Conservation (phyloP, 2,888 invertebrate genomes). For the Dryobota labecula region DNA sequence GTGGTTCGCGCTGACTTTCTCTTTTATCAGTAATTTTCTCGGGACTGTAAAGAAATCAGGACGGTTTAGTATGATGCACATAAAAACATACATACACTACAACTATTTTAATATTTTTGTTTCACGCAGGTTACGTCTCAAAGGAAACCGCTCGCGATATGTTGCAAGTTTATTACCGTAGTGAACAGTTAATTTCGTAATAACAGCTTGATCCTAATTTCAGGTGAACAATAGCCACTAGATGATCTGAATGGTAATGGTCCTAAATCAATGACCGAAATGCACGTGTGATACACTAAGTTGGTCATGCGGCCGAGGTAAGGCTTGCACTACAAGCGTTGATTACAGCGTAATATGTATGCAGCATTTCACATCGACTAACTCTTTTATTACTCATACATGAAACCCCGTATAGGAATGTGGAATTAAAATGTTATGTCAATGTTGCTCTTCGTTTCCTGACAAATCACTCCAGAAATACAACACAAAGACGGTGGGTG, state of each 20-base stretch:
- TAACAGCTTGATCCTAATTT: constrained; percentile 74
- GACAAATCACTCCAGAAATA: constrained; percentile 18
- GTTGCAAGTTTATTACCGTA: constrained; percentile 28
- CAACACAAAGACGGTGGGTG: constrained; percentile 12
- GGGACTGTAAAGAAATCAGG: constrained; percentile 27
- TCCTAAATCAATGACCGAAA: constrained; percentile 79
- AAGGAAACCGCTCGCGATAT: constrained; percentile 2
- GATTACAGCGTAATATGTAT: constrained; percentile 78
- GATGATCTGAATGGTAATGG: constrained; percentile 83
- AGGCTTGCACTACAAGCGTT: constrained; percentile 72
- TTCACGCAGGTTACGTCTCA: neutral
- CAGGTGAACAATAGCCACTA: constrained; percentile 67
- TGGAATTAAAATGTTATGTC: constrained; percentile 7
- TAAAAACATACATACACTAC: neutral
- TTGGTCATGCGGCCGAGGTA: constrained; percentile 83
- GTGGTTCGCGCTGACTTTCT: constrained; percentile 60
- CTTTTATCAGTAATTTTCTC: constrained; percentile 42
- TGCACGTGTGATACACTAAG: constrained; percentile 79
- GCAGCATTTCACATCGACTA: constrained; percentile 63
- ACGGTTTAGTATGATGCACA: neutral
- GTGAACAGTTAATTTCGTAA: constrained; percentile 69
- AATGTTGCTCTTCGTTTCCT: constrained; percentile 2
- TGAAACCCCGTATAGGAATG: constrained; percentile 8
- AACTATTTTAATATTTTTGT: neutral
- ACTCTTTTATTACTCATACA: constrained; percentile 55